phyloP scores from a whole-genome alignment of 2,888 invertebrate genomes.

The Pyrgus malvae region DNA sequence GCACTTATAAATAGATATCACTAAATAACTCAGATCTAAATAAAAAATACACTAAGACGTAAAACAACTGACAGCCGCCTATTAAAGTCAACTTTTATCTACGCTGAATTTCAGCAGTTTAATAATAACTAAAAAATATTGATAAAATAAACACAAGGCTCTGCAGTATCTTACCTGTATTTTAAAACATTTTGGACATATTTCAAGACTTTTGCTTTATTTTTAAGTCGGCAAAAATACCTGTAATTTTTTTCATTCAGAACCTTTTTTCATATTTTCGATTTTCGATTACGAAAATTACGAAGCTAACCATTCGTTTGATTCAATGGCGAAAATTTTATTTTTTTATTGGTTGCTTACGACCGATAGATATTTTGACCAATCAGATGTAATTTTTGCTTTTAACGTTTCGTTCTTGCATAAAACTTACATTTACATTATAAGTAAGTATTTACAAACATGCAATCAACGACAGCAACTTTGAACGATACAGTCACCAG shows the following conservation, averaged over 20 bases:
- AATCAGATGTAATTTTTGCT: slow-evolving; percentile 27
- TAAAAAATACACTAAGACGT: slow-evolving; percentile 63
- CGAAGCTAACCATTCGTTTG: slow-evolving; percentile 28
- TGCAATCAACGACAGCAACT: too few species aligned
- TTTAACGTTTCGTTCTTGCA: slow-evolving; percentile 1
- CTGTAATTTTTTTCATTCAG: slow-evolving; percentile 52
- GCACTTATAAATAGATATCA: slow-evolving; percentile 37
- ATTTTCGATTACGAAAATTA: slow-evolving; percentile 33
- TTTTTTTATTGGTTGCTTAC: slow-evolving; percentile 27
- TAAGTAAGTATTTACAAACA: too few species aligned
- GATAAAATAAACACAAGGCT: slow-evolving; percentile 3
- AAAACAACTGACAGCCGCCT: slow-evolving; percentile 80
- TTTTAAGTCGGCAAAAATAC: slow-evolving; percentile 56
- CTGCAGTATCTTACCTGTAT: slow-evolving; percentile 52
- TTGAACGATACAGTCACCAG: too few species aligned
- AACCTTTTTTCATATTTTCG: slow-evolving; percentile 54
- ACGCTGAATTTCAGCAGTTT: slow-evolving; percentile 41
- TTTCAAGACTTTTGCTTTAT: slow-evolving; percentile 45
- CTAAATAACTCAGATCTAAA: too few species aligned
- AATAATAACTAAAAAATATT: background rate
- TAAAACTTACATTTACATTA: background rate
- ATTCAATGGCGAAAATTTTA: background rate
- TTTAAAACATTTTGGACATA: slow-evolving; percentile 55
- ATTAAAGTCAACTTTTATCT: slow-evolving; percentile 55
- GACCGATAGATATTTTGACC: slow-evolving; percentile 18